Base-by-base conservation (phyloP, 2,797 vertebrate species). In the Lateolabrax maculatus region DNA sequence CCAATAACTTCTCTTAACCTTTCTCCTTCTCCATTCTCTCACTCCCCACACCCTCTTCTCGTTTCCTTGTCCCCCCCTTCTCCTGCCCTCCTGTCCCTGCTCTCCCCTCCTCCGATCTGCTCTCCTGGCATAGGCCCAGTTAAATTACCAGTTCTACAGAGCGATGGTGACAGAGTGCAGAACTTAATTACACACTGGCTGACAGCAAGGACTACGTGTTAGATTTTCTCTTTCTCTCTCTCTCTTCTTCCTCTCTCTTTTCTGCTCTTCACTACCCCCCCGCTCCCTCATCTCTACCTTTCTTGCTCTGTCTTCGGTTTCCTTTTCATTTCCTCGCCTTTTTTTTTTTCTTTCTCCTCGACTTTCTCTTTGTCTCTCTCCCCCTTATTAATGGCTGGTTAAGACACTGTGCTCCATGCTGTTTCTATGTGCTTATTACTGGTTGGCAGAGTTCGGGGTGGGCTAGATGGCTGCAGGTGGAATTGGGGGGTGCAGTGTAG, bases 131-230 rank as follows among this genome's bases (percentile, higher is more conserved):
- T 83, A 39, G 75, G 74, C 80, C 84, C 87, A 90, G 91, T 89
- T 92, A 93, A 93, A 94, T 93, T 93, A 92, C 90, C 86, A 91
- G 83, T 93, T 94, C 73, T 87, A 87, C 84, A 86, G 86, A 91
- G 83, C 71, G 61, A 85, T 78, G 84, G 86, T 90, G 91, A 92
- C 90, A 94, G 78, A 85, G 89, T 90, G 89, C 89, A 91, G 88
- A 91, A 92, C 93, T 93, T 94, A 92, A 94, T 94, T 94, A 93
- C 90, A 92, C 81, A 87, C 81, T 72, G 71, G 84, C 83, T 93
- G 92, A 93, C 91, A 93, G 90, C 83, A 36, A 87, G 76, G 82
- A 74, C 89, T 90, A 78, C 36, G 63, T 86, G 83, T 81, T 88
- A 78, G 77, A 82, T 79, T 84, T 80, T 88, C 74, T 75, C 57